Evolutionary conservation across 1,140 invertebrate genomes (phyloP), one percentile per base, ranked within the genome.

Genomic region (Pomacea maculata): DNA sequence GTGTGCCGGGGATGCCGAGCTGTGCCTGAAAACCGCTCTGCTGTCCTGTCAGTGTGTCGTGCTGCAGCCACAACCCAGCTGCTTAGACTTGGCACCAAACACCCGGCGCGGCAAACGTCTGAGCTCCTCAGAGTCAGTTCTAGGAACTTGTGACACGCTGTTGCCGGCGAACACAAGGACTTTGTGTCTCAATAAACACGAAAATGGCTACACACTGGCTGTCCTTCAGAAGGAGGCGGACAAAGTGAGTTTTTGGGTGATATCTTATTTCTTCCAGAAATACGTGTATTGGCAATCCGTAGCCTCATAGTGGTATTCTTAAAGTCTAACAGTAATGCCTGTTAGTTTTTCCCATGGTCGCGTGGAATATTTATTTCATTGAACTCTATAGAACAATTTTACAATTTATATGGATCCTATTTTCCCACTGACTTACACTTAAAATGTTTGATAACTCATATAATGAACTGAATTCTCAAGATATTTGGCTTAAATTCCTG

Each of bases 131-230:
- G 4, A 57, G 8, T 9, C 52, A 14, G 52, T 1, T 11, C 57
- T 61, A 14, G 57, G 57, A 11, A 61, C 15, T 14, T 61, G 57
- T 17, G 11, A 71, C 29, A 78, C 77, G 7, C 52, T 78, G 77
- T 25, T 78, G 14, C 77, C 77, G 3, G 34, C 65, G 1, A 67
- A 11, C 3, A 78, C 77, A 15, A 67, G 77, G 7, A 57, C 54
- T 68, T 45, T 78, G 77, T 78, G 67, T 71, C 29, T 78, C 52
- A 70, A 67, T 45, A 70, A 57, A n/a, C 65, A 78, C 15, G 65
- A 71, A 9, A 52, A 55, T 70, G 77, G 70, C 34, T 78, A 78
- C 70, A 65, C 67, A 21, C 45, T 78, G 34, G 55, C 77, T 14
- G 77, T 70, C 11, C n/a, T 70, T 45, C 57, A 19, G 19, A 12